These are phyloP conservation scores for Cryptocephalus moraei DNA, from an alignment of 2,888 invertebrate species.

Conservation along the genomic window DNA sequence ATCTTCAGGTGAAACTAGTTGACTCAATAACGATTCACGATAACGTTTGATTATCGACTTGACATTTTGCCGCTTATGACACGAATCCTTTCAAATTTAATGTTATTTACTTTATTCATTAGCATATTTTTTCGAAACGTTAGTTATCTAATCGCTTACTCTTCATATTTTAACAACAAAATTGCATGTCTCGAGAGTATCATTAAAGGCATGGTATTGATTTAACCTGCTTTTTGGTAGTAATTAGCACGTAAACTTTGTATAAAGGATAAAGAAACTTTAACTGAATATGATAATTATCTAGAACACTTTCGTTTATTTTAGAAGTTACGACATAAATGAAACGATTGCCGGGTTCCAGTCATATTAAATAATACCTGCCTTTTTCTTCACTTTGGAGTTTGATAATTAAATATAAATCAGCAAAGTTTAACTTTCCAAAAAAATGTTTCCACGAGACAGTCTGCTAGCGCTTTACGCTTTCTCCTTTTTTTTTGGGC, in stretches of 20 bases:
- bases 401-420: no score
- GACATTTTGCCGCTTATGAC: background rate
- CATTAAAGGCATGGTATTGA: conserved; percentile 7
- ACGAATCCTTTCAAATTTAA: background rate
- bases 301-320: no score
- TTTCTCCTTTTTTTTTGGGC: no score
- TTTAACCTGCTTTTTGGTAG: conserved; percentile 5
- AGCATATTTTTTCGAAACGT: background rate
- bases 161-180: background rate
- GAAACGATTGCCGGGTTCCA: no score
- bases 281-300: no score
- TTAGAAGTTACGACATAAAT: no score
- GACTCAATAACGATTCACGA: no score
- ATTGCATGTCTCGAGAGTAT: conserved; percentile 12
- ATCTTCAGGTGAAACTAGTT: no score
- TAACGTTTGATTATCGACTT: background rate
- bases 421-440: no score
- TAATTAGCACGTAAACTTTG: conserved; percentile 5
- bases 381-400: background rate
- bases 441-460: no score
- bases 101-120: background rate
- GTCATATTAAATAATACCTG: background rate
- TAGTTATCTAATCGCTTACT: background rate
- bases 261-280: conserved; percentile 1
- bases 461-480: no score